Conservation (phyloP, 2,797 vertebrate species). For the Nyctibius grandis region DNA sequence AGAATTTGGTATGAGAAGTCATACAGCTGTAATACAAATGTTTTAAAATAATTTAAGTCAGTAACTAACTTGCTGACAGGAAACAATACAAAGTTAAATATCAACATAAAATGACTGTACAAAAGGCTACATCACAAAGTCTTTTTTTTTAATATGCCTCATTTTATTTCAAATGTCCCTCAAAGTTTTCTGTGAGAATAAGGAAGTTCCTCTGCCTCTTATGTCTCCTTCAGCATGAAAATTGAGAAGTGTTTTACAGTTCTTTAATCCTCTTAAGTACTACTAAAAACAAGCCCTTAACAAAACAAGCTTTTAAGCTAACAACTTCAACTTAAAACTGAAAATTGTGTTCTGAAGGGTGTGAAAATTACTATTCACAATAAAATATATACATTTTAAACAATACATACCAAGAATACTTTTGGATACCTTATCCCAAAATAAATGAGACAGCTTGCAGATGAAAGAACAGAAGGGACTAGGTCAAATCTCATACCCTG, state of each 20-base stretch:
- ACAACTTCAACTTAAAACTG: neutral
- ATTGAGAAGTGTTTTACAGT: neutral
- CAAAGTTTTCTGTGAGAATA: neutral
- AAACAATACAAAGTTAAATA: neutral
- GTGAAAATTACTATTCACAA: neutral
- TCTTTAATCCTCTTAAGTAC: neutral
- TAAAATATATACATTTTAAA: neutral
- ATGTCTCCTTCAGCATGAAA: neutral
- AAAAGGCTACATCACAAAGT: neutral
- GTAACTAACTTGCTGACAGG: neutral
- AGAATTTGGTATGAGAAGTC: neutral
- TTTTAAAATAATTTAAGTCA: neutral
- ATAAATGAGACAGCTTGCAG: neutral
- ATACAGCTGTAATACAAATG: neutral
- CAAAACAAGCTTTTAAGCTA: neutral
- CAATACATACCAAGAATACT: neutral
- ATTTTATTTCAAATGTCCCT: neutral
- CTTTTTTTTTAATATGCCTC: neutral
- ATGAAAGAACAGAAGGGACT: neutral
- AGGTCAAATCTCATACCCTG: neutral
- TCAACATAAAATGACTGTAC: neutral
- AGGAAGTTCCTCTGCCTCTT: neutral
- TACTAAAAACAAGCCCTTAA: neutral
- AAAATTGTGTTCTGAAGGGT: neutral
- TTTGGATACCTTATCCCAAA: neutral